A percentile compares a stretch with the other conserved stretches of the same genome.
phyloP scores from a whole-genome alignment of 2,888 invertebrate species.

The Ecdyonurus torrentis region DNA sequence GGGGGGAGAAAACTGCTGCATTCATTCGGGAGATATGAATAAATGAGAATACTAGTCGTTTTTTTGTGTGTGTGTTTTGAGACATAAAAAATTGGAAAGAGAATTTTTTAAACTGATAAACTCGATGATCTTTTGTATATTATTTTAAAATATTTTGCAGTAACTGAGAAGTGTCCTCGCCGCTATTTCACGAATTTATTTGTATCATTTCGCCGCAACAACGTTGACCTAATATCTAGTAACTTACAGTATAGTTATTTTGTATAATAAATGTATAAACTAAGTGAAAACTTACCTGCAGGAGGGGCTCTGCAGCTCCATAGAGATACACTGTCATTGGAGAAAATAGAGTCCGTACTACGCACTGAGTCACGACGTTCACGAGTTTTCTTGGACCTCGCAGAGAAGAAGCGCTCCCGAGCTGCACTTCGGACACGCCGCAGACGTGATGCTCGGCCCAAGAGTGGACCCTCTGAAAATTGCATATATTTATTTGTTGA shows the following conservation, averaged over 20 bases:
- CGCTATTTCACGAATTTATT: too few species aligned
- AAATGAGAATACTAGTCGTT: too few species aligned
- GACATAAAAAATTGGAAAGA: too few species aligned
- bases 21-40: too few species aligned
- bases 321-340: background rate
- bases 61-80: too few species aligned
- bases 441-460: conserved; percentile 25
- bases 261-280: background rate
- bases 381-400: background rate
- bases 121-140: too few species aligned
- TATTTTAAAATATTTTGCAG: too few species aligned
- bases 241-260: background rate
- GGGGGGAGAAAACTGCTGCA: too few species aligned
- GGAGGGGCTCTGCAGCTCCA: background rate
- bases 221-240: too few species aligned
- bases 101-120: too few species aligned
- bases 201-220: too few species aligned
- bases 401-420: background rate
- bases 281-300: background rate
- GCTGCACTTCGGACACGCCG: conserved; percentile 22
- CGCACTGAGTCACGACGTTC: background rate
- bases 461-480: conserved; percentile 21
- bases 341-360: background rate
- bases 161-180: too few species aligned
- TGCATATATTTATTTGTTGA: background rate